These are phyloP conservation scores for Nycticryphes semicollaris DNA, from an alignment of 2,113 vertebrate species.

Conservation along the genomic window DNA sequence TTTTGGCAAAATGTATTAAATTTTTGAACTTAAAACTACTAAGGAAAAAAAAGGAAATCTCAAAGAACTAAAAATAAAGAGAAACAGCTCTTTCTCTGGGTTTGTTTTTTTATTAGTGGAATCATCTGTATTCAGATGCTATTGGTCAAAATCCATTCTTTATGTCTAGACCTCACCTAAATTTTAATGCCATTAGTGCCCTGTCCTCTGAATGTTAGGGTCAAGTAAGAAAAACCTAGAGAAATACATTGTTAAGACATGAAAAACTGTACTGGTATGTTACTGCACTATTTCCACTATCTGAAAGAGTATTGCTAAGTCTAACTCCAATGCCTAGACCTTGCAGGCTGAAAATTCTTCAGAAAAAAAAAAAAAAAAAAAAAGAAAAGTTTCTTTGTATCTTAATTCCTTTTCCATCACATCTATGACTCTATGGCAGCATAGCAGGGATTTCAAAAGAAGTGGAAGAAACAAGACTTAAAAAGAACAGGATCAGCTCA, in stretches of 20 bases:
- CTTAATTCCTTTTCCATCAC: background rate
- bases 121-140: background rate
- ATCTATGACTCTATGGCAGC: background rate
- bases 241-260: background rate
- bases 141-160: background rate
- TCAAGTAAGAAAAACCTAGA: background rate
- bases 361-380: background rate
- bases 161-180: background rate
- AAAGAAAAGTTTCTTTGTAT: background rate
- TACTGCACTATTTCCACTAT: background rate
- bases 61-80: background rate
- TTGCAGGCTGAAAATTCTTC: background rate
- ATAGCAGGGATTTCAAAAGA: background rate
- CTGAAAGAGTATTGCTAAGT: background rate
- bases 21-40: conserved; percentile 11
- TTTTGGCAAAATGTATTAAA: conserved; percentile 19
- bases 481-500: background rate
- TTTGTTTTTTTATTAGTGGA: background rate
- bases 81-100: background rate
- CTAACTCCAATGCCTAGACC: background rate
- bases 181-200: background rate
- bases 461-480: background rate
- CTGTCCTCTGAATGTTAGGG: background rate
- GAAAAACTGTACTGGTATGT: background rate
- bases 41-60: background rate